A percentile compares a stretch with the other conserved stretches of the same genome.
These are phyloP conservation scores for Pteria penguin DNA, from an alignment of 2,888 invertebrate genomes.

Conservation along the genomic window DNA sequence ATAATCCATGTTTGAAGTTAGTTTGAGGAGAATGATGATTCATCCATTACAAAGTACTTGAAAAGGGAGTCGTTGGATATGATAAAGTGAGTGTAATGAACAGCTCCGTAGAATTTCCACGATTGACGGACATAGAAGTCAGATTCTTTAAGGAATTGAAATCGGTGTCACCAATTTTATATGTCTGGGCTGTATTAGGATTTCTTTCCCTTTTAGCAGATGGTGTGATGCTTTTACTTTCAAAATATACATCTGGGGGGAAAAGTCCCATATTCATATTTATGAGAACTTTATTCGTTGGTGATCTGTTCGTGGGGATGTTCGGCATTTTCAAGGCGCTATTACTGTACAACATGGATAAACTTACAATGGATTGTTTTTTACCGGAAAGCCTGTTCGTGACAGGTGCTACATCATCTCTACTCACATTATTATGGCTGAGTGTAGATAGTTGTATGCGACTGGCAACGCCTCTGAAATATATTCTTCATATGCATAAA, in stretches of 20 bases:
- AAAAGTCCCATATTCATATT: conserved; percentile 71
- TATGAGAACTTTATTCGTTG: conserved; percentile 67
- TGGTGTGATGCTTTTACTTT: conserved; percentile 57
- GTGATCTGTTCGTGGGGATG: conserved; percentile 66
- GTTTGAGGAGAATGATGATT: no score
- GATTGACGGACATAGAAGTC: neutral
- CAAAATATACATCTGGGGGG: conserved; percentile 66
- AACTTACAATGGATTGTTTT: conserved; percentile 68
- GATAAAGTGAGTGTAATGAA: no score
- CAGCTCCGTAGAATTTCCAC: neutral
- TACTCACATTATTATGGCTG: conserved; percentile 63
- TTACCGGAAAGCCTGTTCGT: conserved; percentile 73
- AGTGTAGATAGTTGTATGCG: conserved; percentile 66
- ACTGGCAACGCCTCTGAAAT: conserved; percentile 58
- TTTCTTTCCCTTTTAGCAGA: conserved; percentile 58
- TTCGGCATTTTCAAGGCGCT: conserved; percentile 69
- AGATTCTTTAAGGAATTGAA: neutral
- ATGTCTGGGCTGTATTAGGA: conserved; percentile 14
- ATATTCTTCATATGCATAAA: conserved; percentile 64
- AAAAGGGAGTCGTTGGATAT: no score
- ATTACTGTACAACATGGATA: conserved; percentile 55
- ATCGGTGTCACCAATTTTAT: neutral
- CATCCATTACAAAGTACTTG: no score
- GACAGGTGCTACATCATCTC: conserved; percentile 64
- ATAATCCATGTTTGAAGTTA: no score